Conservation (phyloP, 2,888 invertebrate species). For the Megalurothrips usitatus region DNA sequence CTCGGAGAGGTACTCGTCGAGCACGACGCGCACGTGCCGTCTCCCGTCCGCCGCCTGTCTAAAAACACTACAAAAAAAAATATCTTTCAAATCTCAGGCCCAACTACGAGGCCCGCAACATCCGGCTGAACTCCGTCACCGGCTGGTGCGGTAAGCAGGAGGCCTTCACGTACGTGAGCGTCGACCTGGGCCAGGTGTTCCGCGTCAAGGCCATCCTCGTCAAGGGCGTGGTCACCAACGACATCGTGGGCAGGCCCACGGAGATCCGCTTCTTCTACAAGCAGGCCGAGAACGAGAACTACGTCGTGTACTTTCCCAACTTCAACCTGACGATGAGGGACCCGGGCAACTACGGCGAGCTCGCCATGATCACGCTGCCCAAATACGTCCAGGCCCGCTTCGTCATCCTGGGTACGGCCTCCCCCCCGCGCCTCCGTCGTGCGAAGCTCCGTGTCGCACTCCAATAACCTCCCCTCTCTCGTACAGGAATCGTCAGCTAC, state of each 20-base stretch:
- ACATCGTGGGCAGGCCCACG: conserved; percentile 91
- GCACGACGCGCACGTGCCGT: too few relatives aligned
- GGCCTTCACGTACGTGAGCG: conserved; percentile 92
- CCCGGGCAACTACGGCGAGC: conserved; percentile 93
- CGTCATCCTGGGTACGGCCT: conserved; percentile 63
- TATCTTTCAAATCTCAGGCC: conserved; percentile 55
- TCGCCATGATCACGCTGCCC: conserved; percentile 92
- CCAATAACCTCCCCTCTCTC: conserved; percentile 22
- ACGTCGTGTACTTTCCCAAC: conserved; percentile 95
- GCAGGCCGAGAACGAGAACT: conserved; percentile 87
- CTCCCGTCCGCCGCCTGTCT: too few relatives aligned
- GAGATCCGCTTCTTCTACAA: conserved; percentile 97
- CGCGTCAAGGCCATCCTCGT: conserved; percentile 88
- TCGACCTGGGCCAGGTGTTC: conserved; percentile 89
- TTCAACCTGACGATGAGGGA: conserved; percentile 91
- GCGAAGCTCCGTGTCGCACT: too few relatives aligned
- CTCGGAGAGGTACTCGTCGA: conserved; percentile 64
- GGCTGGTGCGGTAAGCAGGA: conserved; percentile 98
- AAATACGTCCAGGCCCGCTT: conserved; percentile 91
- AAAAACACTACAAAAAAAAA: too few relatives aligned
- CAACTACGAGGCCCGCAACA: conserved; percentile 85
- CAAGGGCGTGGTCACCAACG: conserved; percentile 91
- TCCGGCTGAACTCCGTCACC: conserved; percentile 85
- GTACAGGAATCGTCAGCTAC: conserved; percentile 82
- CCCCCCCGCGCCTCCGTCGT: neutral